Base-by-base conservation (phyloP, 2,888 invertebrate species). In the Melanophora roralis region DNA sequence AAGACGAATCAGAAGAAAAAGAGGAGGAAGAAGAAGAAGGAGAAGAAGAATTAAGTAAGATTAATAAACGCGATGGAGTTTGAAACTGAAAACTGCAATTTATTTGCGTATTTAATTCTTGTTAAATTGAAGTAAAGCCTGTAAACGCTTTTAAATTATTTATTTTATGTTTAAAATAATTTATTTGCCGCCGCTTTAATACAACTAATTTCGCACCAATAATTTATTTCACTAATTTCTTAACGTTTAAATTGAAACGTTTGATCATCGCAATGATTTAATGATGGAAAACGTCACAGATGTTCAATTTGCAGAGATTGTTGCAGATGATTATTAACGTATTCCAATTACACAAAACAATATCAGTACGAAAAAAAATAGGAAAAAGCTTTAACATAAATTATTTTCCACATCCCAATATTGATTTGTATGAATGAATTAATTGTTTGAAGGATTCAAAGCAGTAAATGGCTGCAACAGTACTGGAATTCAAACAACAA, bases 351-450 rank as follows among this genome's bases (percentile, higher is more conserved):
- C 53, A 60, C 59, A 47, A 55, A 72, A 60, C 36, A 55, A 53
- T 65, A 57, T 51, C 3, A 16, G 43, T 2, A 2, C 57, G 16
- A 65, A 45, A 53, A 23, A 27, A 27, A 27, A 3, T 27, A 3
- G 6, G 6, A 27, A 27, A 27, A 27, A 40, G 16, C 27, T 40
- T 65, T 49, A 49, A 74, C 47, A 67, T 49, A 74, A 57, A 65
- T 59, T 67, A 34, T 34, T 14, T 38, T 45, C 62, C 62, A 57
- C 45, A 53, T 43, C 55, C 69, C 62, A 55, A 71, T 68, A 76
- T 40, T 80, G 62, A 72, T 76, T 72, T 80, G 80, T 80, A 64
- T 76, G 80, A 80, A 76, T 80, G 51, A 80, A 80, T 72, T n/a
- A n/a, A n/a, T n/a, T 80, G 80, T 72, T 80, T 76, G 80, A 62